Percentiles rank a stretch among this genome's conserved stretches.
phyloP scores from a whole-genome alignment of 2,888 invertebrate species.

The Meteorus cinctellus region DNA sequence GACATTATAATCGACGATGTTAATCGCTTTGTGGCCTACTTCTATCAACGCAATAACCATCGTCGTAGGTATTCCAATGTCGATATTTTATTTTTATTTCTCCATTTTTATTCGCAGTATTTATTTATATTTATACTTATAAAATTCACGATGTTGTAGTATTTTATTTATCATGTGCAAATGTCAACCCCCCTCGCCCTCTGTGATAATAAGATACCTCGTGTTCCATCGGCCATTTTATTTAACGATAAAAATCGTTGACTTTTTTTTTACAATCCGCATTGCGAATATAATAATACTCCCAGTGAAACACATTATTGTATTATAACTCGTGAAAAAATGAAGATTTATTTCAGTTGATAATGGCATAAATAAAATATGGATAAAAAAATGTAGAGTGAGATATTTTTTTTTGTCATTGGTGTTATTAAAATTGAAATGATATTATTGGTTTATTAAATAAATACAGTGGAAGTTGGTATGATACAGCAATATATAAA shows the following conservation, averaged over 20 bases:
- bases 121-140: background rate
- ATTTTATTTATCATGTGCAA: background rate
- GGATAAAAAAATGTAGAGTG: background rate
- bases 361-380: background rate
- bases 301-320: background rate
- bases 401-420: background rate
- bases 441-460: conserved; percentile 17
- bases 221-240: conserved; percentile 22
- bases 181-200: background rate
- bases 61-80: conserved; percentile 1
- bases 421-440: background rate
- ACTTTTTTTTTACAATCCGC: background rate
- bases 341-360: conserved; percentile 9
- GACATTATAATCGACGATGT: conserved; percentile 50
- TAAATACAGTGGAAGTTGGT: conserved; percentile 14
- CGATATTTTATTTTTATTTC: background rate
- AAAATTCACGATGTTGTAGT: background rate
- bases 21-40: conserved; percentile 50
- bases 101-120: background rate
- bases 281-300: conserved; percentile 14
- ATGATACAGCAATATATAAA: conserved; percentile 14
- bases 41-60: conserved; percentile 31
- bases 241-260: conserved; percentile 16
- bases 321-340: background rate
- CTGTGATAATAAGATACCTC: conserved; percentile 26